A percentile compares a stretch with the other conserved stretches of the same genome.
These are phyloP conservation scores for Myiagra hebetior DNA, from an alignment of 2,113 vertebrate species.

Conservation along the genomic window DNA sequence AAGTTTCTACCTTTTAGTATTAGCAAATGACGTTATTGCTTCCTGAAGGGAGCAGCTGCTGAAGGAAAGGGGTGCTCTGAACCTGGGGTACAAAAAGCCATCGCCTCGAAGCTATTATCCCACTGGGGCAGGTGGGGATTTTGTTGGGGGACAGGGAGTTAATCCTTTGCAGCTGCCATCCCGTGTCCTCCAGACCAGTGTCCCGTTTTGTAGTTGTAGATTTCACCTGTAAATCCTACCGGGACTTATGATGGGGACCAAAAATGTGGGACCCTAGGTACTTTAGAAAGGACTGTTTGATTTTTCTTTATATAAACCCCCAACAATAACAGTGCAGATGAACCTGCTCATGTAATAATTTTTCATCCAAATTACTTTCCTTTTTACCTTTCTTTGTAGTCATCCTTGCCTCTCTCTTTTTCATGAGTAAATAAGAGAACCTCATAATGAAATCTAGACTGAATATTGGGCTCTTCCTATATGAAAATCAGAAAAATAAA, in stretches of 20 bases:
- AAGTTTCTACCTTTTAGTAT: background rate
- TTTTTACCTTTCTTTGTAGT: background rate
- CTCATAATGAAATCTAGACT: background rate
- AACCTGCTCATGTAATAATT: background rate
- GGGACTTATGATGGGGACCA: background rate
- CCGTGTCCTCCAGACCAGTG: rapidly evolving
- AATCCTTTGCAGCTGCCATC: background rate
- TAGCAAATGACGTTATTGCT: background rate
- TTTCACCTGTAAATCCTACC: background rate
- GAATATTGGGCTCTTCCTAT: background rate
- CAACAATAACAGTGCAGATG: background rate
- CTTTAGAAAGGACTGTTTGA: background rate
- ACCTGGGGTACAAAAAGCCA: background rate
- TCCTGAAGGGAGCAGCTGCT: background rate
- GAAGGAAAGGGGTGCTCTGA: background rate
- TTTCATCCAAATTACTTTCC: background rate
- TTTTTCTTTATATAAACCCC: background rate
- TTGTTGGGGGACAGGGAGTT: background rate
- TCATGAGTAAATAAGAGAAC: background rate
- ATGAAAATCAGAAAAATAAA: background rate
- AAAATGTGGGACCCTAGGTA: background rate
- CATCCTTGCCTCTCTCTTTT: background rate
- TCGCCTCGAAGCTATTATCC: rapidly evolving
- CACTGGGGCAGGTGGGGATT: background rate
- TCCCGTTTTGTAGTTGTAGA: background rate